phyloP scores from a whole-genome alignment of 2,113 vertebrate species.

The Eclectus roratus region DNA sequence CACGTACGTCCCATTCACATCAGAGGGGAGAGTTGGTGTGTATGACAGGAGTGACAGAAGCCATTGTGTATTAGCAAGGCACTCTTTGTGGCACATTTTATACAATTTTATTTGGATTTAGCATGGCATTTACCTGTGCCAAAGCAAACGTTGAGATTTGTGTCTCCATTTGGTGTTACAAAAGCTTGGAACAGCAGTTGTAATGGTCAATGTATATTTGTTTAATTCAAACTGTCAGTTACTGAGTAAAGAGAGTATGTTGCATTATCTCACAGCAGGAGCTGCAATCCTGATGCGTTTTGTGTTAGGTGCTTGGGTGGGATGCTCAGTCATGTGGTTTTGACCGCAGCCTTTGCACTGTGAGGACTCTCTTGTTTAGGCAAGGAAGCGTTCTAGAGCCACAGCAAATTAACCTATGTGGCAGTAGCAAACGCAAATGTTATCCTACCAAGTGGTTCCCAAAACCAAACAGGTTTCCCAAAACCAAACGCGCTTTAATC shows the following conservation, averaged over 20 bases:
- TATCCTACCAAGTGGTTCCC: fast-evolving
- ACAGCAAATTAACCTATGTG: fast-evolving
- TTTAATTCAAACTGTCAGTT: not conserved
- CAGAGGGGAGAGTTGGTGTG: fast-evolving
- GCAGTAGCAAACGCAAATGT: not conserved
- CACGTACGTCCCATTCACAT: fast-evolving
- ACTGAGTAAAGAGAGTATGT: fast-evolving
- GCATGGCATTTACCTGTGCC: not conserved
- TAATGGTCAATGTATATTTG: fast-evolving
- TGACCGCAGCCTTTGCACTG: not conserved
- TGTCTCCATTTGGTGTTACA: not conserved
- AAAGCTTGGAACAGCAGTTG: not conserved
- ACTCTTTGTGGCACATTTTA: fast-evolving
- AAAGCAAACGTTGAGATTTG: not conserved
- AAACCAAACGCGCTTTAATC: not conserved
- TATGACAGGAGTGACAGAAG: not conserved
- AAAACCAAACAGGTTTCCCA: not conserved
- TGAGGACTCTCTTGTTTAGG: not conserved
- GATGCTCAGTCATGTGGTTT: not conserved
- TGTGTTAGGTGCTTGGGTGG: no score
- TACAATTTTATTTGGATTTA: fast-evolving
- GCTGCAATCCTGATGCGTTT: fast-evolving
- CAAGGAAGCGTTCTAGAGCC: no score
- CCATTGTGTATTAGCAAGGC: fast-evolving
- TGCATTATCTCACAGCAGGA: not conserved